Evolutionary conservation across 92 coral and sea anemone species (phyloP).

Genomic region (Pocillopora grandis): DNA sequence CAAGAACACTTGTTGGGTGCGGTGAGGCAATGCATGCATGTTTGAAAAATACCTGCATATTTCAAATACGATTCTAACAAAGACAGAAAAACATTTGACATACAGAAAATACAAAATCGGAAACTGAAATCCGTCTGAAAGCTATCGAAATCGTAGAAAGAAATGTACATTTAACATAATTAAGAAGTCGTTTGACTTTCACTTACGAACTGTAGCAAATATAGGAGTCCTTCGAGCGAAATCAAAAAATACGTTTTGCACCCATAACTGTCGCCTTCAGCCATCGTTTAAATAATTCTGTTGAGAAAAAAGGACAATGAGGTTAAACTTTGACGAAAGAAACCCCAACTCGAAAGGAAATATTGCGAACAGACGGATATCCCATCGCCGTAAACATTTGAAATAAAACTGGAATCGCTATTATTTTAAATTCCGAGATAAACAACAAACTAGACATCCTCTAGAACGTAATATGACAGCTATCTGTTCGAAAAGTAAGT

Average conservation of each 20-base stretch:
- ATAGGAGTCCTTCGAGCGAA: slow-evolving; percentile 88
- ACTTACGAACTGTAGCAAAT: slow-evolving; percentile 92
- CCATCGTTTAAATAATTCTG: slow-evolving; percentile 30
- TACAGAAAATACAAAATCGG: background rate
- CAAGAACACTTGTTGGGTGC: slow-evolving; percentile 43
- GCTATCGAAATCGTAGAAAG: slow-evolving; percentile 5
- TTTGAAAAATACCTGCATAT: slow-evolving; percentile 34
- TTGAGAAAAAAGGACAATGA: slow-evolving; percentile 6
- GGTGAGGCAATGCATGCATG: slow-evolving; percentile 17
- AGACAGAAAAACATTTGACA: slow-evolving; percentile 1
- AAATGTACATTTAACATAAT: background rate
- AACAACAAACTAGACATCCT: background rate
- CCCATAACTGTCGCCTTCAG: slow-evolving; percentile 71
- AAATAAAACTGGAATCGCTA: background rate
- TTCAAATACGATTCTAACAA: slow-evolving; percentile 10
- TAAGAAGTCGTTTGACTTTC: slow-evolving; percentile 1
- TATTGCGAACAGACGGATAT: slow-evolving; percentile 17
- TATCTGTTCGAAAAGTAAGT: background rate
- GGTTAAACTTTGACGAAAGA: background rate
- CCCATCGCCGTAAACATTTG: background rate
- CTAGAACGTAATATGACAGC: background rate
- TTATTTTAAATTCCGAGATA: background rate
- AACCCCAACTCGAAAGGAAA: background rate
- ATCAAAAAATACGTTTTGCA: slow-evolving; percentile 84
- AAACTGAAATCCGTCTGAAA: background rate